Evolutionary conservation across 2,113 vertebrate genomes (phyloP).

Genomic region (Chloebia gouldiae): DNA sequence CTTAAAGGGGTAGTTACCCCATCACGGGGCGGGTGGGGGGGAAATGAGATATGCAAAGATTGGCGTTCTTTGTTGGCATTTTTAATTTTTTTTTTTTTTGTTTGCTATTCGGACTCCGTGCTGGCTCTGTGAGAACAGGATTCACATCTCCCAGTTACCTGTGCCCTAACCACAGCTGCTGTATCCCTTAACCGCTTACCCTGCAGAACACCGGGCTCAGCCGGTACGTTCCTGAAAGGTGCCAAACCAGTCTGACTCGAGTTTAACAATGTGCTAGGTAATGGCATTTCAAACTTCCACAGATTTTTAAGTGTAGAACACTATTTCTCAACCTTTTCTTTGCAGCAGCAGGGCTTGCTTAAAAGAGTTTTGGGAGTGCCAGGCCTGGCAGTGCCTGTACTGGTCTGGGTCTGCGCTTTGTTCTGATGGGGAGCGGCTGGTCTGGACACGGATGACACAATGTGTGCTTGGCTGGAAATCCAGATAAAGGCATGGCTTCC

Average conservation of each 20-base stretch:
- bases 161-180: not conserved
- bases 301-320: not conserved
- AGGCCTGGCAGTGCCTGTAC: not conserved
- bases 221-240: not conserved
- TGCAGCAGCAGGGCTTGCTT: not conserved
- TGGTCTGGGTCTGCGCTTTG: not conserved
- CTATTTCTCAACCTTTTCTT: not conserved
- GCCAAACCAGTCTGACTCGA: conserved; percentile 52
- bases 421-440: not conserved
- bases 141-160: not conserved
- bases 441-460: not conserved
- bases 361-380: not conserved
- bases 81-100: not conserved
- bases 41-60: not conserved
- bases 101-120: not conserved
- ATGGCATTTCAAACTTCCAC: not conserved
- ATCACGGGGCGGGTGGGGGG: not conserved
- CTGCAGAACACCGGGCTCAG: not conserved
- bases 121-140: not conserved
- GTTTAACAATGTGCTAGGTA: conserved; percentile 32
- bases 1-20: not conserved
- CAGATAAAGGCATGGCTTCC: not conserved
- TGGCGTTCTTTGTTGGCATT: not conserved
- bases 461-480: not conserved
- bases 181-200: not conserved